Evolutionary conservation across 2,797 vertebrate genomes (phyloP), one percentile per base, ranked within the genome.

Genomic region (Pelochelys cantorii): DNA sequence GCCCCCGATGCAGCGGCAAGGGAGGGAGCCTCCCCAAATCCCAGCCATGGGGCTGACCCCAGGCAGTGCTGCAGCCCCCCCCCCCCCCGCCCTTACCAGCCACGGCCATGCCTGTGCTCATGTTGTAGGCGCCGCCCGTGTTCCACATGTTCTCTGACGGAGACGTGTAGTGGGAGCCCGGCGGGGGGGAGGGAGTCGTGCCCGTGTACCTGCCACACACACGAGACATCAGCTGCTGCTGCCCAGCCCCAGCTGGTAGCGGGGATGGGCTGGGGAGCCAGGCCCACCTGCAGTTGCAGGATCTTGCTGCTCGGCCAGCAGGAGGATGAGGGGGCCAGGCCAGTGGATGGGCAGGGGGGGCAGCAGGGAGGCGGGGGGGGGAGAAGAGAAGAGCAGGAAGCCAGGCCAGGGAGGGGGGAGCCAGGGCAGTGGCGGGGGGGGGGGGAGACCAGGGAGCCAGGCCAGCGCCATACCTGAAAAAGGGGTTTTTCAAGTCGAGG

Each of bases 101-200:
- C 97, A 98, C 98, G 27, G 98, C 96, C 98, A 99, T 99, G 95
- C 99, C 99, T 84, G 99, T 98, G 98, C 96, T 98, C 98, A 99
- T 99, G 97, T 94, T 98, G 97, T 99, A 99, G 95, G 98, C 96
- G 77, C 98, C 97, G 90, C 98, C 98, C 9, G 99, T 98, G 97
- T 98, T 99, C 99, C 99, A 99, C 99, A 99, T 99, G 97, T 98
- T 99, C 98, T 99, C 99, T 2, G 99, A 99, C 5, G 99, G 99
- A 57, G 99, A 99, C 9, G 97, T 98, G 98, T 99, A 99, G 98
- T 99, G 99, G 88, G 99, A 99, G 93, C 99, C 99, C 6, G 99
- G 99, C 7, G 99, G 99, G 23, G 99, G 99, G 22, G 99, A 98
- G 3, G 99, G 99, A 59, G 98, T 98, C 37, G 98, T 97, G 97